These are phyloP conservation scores for Centropus unirufus DNA, from an alignment of 2,113 vertebrate species.

Conservation along the genomic window DNA sequence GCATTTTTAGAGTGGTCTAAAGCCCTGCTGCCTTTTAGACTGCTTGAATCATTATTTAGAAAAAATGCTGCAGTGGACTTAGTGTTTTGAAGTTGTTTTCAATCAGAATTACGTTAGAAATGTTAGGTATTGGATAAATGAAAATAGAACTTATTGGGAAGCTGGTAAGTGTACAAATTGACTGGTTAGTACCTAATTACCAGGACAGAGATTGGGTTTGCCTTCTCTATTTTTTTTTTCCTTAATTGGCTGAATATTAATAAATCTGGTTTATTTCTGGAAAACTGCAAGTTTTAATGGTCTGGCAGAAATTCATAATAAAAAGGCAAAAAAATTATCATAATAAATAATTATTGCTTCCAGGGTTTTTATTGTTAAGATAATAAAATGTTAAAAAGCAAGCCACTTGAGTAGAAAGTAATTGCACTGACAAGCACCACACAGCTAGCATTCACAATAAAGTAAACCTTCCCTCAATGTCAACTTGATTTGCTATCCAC, in stretches of 20 bases:
- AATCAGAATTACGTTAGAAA: constrained; percentile 33
- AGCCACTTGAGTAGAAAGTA: constrained; percentile 82
- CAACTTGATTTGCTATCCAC: constrained; percentile 76
- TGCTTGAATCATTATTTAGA: constrained; percentile 46
- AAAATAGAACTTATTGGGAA: constrained; percentile 43
- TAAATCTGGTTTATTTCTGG: constrained; percentile 77
- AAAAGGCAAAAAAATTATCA: constrained; percentile 81
- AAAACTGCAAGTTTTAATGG: constrained; percentile 76
- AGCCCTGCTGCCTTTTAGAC: constrained; percentile 23
- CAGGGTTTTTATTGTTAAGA: constrained; percentile 87
- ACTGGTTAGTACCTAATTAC: constrained; percentile 77
- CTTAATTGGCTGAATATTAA: constrained; percentile 78
- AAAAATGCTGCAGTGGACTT: constrained; percentile 4
- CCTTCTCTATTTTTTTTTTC: not conserved
- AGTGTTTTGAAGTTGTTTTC: constrained; percentile 31
- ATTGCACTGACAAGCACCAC: constrained; percentile 81
- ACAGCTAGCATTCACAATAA: constrained; percentile 76
- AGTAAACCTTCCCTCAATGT: constrained; percentile 78
- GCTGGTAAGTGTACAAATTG: constrained; percentile 47
- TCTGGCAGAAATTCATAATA: constrained; percentile 73
- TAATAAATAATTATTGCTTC: constrained; percentile 94
- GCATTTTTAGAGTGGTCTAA: constrained; percentile 35
- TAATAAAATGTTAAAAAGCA: constrained; percentile 86
- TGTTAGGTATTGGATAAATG: constrained; percentile 34
- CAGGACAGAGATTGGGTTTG: constrained; percentile 41